Conservation (phyloP, 2,113 vertebrate genomes). For the Cryptotis parvus region DNA sequence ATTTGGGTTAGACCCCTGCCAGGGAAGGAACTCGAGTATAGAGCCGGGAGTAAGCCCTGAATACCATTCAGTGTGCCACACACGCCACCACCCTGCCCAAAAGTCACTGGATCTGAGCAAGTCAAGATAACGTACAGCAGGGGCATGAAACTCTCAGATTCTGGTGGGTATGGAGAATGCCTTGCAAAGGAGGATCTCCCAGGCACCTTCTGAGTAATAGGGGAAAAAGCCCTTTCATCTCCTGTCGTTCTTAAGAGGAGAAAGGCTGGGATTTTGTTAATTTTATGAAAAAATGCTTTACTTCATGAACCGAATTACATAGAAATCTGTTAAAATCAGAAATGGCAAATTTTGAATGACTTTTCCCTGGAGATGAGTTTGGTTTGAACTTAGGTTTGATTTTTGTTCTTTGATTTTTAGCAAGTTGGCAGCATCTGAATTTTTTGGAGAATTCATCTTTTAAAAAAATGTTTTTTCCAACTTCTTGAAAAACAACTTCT, state of each 20-base stretch:
- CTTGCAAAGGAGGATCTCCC: not conserved
- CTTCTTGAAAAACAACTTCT: not conserved
- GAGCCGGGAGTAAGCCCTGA: too few species aligned
- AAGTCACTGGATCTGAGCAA: not conserved
- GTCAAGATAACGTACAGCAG: not conserved
- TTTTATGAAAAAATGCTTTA: not conserved
- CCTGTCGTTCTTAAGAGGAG: slow-evolving; percentile 35
- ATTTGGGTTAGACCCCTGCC: too few species aligned
- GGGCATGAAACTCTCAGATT: not conserved
- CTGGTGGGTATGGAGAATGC: not conserved
- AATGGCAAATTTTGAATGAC: not conserved
- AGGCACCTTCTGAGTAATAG: not conserved
- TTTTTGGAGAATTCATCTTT: slow-evolving; percentile 36
- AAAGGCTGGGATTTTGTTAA: slow-evolving; percentile 9
- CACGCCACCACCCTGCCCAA: not conserved
- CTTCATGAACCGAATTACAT: not conserved
- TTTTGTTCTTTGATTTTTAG: slow-evolving; percentile 40
- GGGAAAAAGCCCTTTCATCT: not conserved
- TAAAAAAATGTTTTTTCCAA: not conserved
- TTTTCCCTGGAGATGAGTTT: slow-evolving; percentile 35
- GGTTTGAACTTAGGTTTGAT: not conserved
- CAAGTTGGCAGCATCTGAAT: slow-evolving; percentile 32
- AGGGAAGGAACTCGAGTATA: too few species aligned
- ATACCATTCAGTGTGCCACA: too few species aligned
- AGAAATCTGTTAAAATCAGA: not conserved